Evolutionary conservation across 2,888 invertebrate genomes (phyloP), one percentile per base, ranked within the genome.

Genomic region (Harpalus rufipes): DNA sequence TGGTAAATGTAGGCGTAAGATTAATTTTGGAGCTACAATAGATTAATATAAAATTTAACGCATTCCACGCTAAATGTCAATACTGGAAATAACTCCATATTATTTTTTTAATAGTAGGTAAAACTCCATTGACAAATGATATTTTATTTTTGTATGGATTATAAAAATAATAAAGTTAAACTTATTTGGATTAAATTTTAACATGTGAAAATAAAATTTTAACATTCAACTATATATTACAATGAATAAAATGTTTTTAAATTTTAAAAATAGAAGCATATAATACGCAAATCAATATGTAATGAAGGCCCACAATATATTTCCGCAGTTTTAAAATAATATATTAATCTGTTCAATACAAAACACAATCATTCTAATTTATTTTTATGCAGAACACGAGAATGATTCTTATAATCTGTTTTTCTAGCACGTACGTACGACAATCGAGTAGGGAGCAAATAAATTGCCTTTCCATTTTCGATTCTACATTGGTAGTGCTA

Each of bases 361-460:
- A 32, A 32, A 65, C n/a, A 21, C 3, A 3, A 3, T 21, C 65
- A 65, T 65, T 21, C 5, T 25, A 7, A 65, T 39, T 65, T 32
- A 32, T 65, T 65, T 39, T 65, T 65, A 65, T 65, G 12, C 12
- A 32, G n/a, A 32, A 25, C 65, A 65, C 65, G 65, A 32, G 32
- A 8, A 32, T 25, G 65, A 65, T 65, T 32, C 65, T 65, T 32
- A 65, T 65, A 1, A 21, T 21, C 32, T 25, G 10, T 65, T 65
- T 10, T 4, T 25, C 4, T 25, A n/a, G 32, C 65, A 65, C 65
- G 65, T 65, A 65, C 1, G 14, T 58, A 58, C 32, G 25, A 14
- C n/a, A 65, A 65, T 25, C 12, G n/a, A 32, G 14, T 25, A 32
- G 21, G 12, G 39, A 25, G 32, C 39, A 65, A 65, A 65, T 12